Percentiles rank a stretch among this genome's conserved stretches.
Evolutionary conservation across 1,140 invertebrate genomes (phyloP).

Genomic region (Pseudomyrmex flavicornis): DNA sequence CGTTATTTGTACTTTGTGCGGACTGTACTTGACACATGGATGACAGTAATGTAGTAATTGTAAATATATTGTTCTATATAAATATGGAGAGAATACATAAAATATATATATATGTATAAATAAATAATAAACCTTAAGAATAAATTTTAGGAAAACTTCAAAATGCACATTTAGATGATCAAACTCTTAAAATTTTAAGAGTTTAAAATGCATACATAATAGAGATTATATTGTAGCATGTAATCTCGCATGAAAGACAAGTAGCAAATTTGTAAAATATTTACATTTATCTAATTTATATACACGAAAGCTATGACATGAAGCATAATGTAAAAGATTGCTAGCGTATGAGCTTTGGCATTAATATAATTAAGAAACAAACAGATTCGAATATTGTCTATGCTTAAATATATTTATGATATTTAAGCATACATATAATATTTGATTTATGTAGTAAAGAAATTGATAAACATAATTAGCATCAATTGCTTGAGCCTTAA

Average conservation of each 20-base stretch:
- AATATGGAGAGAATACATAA: not conserved
- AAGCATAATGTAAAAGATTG: constrained; percentile 2
- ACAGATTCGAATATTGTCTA: not conserved
- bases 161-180: no score
- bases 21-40: constrained; percentile 3
- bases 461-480: not conserved
- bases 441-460: not conserved
- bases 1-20: constrained; percentile 32
- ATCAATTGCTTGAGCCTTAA: not conserved
- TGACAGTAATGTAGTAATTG: constrained; percentile 1
- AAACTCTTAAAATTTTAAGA: not conserved
- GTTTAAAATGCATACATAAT: not conserved
- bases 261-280: constrained; percentile 23
- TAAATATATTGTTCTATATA: not conserved
- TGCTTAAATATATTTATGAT: no score
- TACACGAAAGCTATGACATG: not conserved
- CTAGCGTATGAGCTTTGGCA: constrained; percentile 17
- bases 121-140: constrained; percentile 1
- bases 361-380: constrained; percentile 7
- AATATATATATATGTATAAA: constrained; percentile 18
- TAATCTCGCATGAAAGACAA: not conserved
- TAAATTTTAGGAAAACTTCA: not conserved
- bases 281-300: constrained; percentile 17
- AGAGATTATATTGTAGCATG: not conserved
- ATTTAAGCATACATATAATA: not conserved